phyloP scores from a whole-genome alignment of 2,888 invertebrate genomes.

The Petrolisthes manimaculis region DNA sequence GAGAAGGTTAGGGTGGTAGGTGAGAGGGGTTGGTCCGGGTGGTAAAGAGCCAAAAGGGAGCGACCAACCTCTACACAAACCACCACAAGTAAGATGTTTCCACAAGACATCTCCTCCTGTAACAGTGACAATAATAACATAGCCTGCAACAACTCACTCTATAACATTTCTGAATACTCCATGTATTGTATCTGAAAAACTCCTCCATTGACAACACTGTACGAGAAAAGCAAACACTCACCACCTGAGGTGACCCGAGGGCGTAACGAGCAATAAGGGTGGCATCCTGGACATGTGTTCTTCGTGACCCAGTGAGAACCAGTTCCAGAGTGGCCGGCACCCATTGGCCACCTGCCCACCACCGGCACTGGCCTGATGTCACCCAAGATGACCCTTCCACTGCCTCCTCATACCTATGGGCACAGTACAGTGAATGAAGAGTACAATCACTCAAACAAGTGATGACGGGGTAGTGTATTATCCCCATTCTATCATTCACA shows the following conservation, averaged over 20 bases:
- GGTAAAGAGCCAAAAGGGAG: conserved; percentile 53
- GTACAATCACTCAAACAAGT: neutral
- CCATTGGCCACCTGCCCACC: conserved; percentile 70
- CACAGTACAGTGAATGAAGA: neutral
- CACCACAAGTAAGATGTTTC: conserved; percentile 40
- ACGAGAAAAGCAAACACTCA: neutral
- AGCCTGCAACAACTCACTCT: no score
- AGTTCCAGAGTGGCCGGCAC: conserved; percentile 78
- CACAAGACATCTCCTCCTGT: conserved; percentile 44
- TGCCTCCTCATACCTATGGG: conserved; percentile 59
- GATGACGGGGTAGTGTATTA: neutral
- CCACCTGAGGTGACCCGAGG: conserved; percentile 28
- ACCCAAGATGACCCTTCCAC: conserved; percentile 80
- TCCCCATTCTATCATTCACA: no score
- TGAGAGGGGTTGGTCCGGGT: conserved; percentile 50
- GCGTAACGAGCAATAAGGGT: conserved; percentile 34
- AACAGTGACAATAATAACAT: neutral
- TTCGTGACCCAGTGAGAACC: conserved; percentile 46
- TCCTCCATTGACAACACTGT: neutral
- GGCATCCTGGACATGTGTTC: conserved; percentile 48
- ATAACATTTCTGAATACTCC: no score
- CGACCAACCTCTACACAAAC: conserved; percentile 51
- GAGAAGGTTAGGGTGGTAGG: conserved; percentile 83
- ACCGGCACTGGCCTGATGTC: conserved; percentile 84
- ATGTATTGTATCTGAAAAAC: neutral